Conservation (phyloP, 2,797 vertebrate genomes). For the Bovichtus variegatus region DNA sequence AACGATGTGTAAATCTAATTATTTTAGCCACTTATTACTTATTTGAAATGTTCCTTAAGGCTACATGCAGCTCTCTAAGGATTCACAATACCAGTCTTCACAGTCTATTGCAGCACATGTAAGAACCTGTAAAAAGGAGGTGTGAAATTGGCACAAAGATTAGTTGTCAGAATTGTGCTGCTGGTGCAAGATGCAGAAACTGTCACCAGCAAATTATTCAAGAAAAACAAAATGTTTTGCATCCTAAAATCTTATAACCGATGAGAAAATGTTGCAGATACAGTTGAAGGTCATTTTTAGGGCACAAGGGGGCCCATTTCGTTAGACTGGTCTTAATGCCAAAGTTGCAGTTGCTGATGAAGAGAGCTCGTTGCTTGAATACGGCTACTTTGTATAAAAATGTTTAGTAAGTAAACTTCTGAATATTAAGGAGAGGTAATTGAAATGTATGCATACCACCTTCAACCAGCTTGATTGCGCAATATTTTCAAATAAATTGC, state of each 20-base stretch:
- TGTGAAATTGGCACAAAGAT: slow-evolving; percentile 67
- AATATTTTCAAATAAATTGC: background rate
- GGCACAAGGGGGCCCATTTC: background rate
- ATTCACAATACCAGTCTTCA: slow-evolving; percentile 30
- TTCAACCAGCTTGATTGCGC: background rate
- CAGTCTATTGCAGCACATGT: slow-evolving; percentile 39
- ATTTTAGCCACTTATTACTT: background rate
- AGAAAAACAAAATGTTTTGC: background rate
- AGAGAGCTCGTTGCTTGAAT: background rate
- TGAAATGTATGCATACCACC: background rate
- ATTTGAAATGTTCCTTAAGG: background rate
- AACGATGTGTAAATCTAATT: background rate
- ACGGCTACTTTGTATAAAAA: background rate
- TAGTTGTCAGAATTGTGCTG: slow-evolving; percentile 46
- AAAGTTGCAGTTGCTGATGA: background rate
- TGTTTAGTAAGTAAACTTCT: background rate
- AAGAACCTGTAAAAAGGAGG: slow-evolving; percentile 57
- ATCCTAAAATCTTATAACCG: background rate
- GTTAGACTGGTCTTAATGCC: background rate
- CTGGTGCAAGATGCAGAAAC: slow-evolving; percentile 42
- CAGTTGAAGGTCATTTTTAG: background rate
- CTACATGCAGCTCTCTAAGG: slow-evolving; percentile 7
- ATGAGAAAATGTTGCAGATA: background rate
- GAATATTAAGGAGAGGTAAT: background rate
- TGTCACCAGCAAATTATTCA: slow-evolving; percentile 37